Evolutionary conservation across 2,797 vertebrate species (phyloP), one percentile per base, ranked within the genome.

Genomic region (Melanotaenia boesemani): DNA sequence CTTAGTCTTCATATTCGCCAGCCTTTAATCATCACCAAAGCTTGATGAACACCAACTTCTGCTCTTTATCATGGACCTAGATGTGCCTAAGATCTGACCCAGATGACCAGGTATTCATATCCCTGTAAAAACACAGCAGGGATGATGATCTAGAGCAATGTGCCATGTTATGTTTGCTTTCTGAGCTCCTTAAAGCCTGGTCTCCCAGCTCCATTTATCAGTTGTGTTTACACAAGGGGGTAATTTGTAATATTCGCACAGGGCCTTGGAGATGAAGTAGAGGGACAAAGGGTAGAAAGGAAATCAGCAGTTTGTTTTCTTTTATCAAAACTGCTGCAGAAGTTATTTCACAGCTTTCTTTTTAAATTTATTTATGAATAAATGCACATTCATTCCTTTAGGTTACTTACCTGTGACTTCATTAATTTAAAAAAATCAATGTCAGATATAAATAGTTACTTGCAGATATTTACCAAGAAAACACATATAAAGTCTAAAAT

Each of bases 171-270:
- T 93, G 88, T 93, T 92, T 91, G 85, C 85, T 91, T 87, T 90
- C 87, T 85, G 83, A 84, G 74, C 80, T 90, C 82, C 72, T 76
- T 55, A 62, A 79, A 79, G 85, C 80, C 75, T 58, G 82, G 72
- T 81, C 85, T 80, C 68, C 84, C 63, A 58, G 79, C 78, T 87
- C 79, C 75, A 84, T 91, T 89, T 90, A 90, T 88, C 83, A 81
- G 72, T 48, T 81, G 70, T 88, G 89, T 92, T 92, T 90, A 87
- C 87, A 88, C 88, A 90, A 83, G 87, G 76, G 88, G 79, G 60
- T 84, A 88, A 90, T 93, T 92, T 91, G 85, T 87, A 86, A 89
- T 89, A 81, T 88, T 88, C 82, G 59, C 79, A 70, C 62, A 78
- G 82, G 80, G 77, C 69, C 82, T 82, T 84, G 36, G 68, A 76